Evolutionary conservation across 2,888 invertebrate genomes (phyloP), one percentile per base, ranked within the genome.

Genomic region (Epiblema foenella): DNA sequence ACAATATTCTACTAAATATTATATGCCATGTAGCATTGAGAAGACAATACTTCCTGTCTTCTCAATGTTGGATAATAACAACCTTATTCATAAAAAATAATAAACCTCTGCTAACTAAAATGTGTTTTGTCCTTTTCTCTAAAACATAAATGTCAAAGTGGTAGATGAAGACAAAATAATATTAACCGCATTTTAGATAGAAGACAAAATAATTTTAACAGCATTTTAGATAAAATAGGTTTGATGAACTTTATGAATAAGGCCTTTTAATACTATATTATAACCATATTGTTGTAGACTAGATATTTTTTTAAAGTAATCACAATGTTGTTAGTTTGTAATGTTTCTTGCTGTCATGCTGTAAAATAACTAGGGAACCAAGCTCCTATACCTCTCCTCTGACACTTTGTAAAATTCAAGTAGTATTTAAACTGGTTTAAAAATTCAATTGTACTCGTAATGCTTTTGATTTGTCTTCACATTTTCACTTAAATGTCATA

Each of bases 201-300:
- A n/a, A n/a, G n/a, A n/a, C n/a, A n/a, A n/a, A n/a, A n/a, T n/a
- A n/a, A n/a, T n/a, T n/a, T n/a, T n/a, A n/a, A n/a, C n/a, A n/a
- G n/a, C n/a, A n/a, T n/a, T n/a, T n/a, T n/a, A n/a, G n/a, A n/a
- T n/a, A n/a, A n/a, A n/a, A n/a, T n/a, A n/a, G n/a, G n/a, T n/a
- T n/a, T n/a, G n/a, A n/a, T n/a, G n/a, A n/a, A n/a, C n/a, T n/a
- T n/a, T n/a, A n/a, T n/a, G n/a, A n/a, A n/a, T n/a, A n/a, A n/a
- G n/a, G n/a, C n/a, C n/a, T n/a, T n/a, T n/a, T n/a, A n/a, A 12
- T 42, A 49, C 8, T 17, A 46, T 18, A 11, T 37, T 57, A 17
- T 42, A 37, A 58, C 24, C 15, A 51, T 75, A 59, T 77, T 79
- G 76, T 80, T 75, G 78, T 81, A 81, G 74, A 74, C 57, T 63